A percentile compares a stretch with the other conserved stretches of the same genome.
Evolutionary conservation across 2,797 vertebrate genomes (phyloP).

Genomic region (Philypnodon macrostomus): DNA sequence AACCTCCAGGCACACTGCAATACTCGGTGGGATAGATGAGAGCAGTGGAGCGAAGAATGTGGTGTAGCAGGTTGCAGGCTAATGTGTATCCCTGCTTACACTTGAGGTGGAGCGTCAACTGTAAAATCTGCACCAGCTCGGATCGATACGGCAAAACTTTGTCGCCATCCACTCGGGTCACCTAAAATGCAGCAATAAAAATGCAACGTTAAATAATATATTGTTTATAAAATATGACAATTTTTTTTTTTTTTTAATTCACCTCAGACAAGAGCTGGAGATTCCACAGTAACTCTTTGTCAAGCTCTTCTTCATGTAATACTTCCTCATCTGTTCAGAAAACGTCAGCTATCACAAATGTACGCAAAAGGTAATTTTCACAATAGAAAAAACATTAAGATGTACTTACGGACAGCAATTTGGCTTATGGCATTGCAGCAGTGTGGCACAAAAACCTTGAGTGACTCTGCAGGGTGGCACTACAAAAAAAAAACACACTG

Average conservation of each 20-base stretch:
- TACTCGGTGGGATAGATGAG: conserved; percentile 97
- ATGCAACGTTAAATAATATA: neutral
- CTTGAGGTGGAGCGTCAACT: conserved; percentile 89
- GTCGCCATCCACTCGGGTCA: conserved; percentile 92
- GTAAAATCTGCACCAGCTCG: conserved; percentile 90
- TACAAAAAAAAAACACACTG: conserved; percentile 54
- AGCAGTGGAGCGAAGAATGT: conserved; percentile 89
- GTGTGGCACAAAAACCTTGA: conserved; percentile 93
- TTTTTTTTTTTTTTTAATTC: too few relatives aligned
- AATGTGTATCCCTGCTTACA: conserved; percentile 96
- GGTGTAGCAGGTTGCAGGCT: conserved; percentile 93
- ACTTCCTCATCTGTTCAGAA: conserved; percentile 89
- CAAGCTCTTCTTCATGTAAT: conserved; percentile 90
- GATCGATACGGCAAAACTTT: conserved; percentile 88
- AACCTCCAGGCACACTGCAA: conserved; percentile 94
- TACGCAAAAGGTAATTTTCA: neutral
- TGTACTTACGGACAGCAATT: conserved; percentile 90
- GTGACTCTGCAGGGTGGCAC: conserved; percentile 91
- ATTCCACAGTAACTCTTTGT: conserved; percentile 96
- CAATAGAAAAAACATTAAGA: neutral
- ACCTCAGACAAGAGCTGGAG: conserved; percentile 97
- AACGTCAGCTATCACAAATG: neutral
- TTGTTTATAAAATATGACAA: too few relatives aligned
- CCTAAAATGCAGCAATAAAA: conserved; percentile 65
- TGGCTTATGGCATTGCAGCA: conserved; percentile 92